Conservation (phyloP, 2,113 vertebrate genomes). For the Athene noctua region DNA sequence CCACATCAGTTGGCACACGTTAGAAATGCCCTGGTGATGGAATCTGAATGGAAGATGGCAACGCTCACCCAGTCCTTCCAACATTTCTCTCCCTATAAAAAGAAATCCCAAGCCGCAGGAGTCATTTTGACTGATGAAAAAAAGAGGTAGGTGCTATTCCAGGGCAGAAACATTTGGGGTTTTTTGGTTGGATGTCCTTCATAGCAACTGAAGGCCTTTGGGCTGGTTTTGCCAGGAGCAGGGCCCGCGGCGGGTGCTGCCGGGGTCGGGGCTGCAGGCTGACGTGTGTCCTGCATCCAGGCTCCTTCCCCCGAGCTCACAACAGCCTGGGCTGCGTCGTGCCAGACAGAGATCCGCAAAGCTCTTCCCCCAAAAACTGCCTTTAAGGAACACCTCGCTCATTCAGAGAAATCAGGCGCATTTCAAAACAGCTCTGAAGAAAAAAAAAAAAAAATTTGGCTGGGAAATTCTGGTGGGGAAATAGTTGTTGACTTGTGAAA, state of each 20-base stretch:
- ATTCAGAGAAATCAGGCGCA: constrained; percentile 37
- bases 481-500: not conserved
- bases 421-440: not conserved
- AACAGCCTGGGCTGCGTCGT: not conserved
- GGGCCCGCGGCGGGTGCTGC: not conserved
- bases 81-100: not conserved
- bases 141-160: not conserved
- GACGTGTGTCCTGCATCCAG: not conserved
- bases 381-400: constrained; percentile 49
- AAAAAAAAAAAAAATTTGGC: not conserved
- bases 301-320: not conserved
- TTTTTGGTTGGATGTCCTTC: not conserved
- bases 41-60: not conserved
- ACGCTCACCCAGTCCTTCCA: not conserved
- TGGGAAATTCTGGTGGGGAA: not conserved
- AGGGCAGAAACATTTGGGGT: not conserved
- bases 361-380: constrained; percentile 45
- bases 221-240: not conserved
- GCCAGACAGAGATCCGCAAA: constrained; percentile 57
- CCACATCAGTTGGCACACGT: fast-evolving
- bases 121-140: not conserved
- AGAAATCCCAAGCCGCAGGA: not conserved
- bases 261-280: not conserved
- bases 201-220: not conserved
- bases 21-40: not conserved